Evolutionary conservation across 92 coral and sea anemone genomes (phyloP).

Genomic region (Isaurus tuberculatus): DNA sequence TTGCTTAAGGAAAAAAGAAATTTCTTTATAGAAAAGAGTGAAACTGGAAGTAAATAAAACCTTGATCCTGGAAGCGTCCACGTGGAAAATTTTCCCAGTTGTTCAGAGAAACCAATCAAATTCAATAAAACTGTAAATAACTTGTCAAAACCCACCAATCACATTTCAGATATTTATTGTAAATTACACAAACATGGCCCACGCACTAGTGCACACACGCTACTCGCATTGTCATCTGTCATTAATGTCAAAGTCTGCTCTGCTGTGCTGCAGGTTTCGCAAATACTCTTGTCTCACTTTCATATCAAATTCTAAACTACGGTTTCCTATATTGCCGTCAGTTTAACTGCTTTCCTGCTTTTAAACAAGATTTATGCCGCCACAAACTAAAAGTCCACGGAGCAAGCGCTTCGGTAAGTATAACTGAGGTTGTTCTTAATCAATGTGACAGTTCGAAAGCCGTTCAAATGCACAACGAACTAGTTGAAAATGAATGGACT

Average conservation of each 20-base stretch:
- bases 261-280: slow-evolving; percentile 98
- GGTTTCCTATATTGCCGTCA: background rate
- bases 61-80: slow-evolving; percentile 82
- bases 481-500: slow-evolving; percentile 80
- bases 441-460: slow-evolving; percentile 70
- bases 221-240: slow-evolving; percentile 89
- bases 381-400: slow-evolving; percentile 79
- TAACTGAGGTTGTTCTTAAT: slow-evolving; percentile 40
- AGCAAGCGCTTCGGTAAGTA: slow-evolving; percentile 88
- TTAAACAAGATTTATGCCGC: slow-evolving; percentile 69
- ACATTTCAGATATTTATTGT: slow-evolving; percentile 79
- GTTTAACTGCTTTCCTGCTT: background rate
- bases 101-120: slow-evolving; percentile 91
- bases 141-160: slow-evolving; percentile 95
- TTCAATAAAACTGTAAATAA: slow-evolving; percentile 89
- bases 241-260: slow-evolving; percentile 99
- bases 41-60: slow-evolving; percentile 83
- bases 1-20: slow-evolving; percentile 17
- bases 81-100: slow-evolving; percentile 98
- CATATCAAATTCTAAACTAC: slow-evolving; percentile 16
- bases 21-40: slow-evolving; percentile 26
- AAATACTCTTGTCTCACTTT: slow-evolving; percentile 79
- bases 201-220: slow-evolving; percentile 98
- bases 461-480: slow-evolving; percentile 93
- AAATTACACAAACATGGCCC: slow-evolving; percentile 98